Conservation (phyloP, 1,140 invertebrate genomes). For the Kradibia gibbosae region DNA sequence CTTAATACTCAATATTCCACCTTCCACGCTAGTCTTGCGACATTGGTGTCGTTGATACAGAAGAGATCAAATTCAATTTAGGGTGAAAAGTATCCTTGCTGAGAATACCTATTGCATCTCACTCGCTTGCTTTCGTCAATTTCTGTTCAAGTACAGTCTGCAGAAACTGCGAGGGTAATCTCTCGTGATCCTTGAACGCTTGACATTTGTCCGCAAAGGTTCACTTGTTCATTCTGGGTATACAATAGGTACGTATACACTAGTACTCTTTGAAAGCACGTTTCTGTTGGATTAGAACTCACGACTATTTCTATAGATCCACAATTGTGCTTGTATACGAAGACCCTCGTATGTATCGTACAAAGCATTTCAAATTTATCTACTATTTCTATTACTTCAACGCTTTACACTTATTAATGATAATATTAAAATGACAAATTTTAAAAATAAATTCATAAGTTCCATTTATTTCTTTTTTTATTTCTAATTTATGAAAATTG, state of each 20-base stretch:
- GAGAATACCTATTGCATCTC: background rate
- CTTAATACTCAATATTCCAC: background rate
- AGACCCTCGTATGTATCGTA: background rate
- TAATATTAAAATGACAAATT: no score
- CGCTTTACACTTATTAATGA: background rate
- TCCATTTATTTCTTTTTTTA: no score
- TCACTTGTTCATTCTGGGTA: background rate
- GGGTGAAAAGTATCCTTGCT: background rate
- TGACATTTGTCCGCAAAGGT: slow-evolving; percentile 23
- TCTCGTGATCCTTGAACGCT: slow-evolving; percentile 7
- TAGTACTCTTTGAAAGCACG: background rate
- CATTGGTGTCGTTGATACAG: background rate
- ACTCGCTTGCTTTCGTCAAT: slow-evolving; percentile 28
- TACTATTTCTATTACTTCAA: background rate
- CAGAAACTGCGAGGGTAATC: slow-evolving; percentile 28
- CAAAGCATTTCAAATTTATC: background rate
- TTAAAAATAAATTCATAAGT: no score
- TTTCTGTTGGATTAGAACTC: background rate
- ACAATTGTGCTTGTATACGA: no score
- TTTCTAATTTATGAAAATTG: no score
- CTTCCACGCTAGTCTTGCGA: background rate
- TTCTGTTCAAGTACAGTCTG: background rate
- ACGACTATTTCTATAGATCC: slow-evolving; percentile 24
- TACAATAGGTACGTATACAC: background rate
- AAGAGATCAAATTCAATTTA: background rate